A percentile compares a stretch with the other conserved stretches of the same genome.
Conservation (phyloP, 2,888 invertebrate species). For the Drosophila aldrichi region DNA sequence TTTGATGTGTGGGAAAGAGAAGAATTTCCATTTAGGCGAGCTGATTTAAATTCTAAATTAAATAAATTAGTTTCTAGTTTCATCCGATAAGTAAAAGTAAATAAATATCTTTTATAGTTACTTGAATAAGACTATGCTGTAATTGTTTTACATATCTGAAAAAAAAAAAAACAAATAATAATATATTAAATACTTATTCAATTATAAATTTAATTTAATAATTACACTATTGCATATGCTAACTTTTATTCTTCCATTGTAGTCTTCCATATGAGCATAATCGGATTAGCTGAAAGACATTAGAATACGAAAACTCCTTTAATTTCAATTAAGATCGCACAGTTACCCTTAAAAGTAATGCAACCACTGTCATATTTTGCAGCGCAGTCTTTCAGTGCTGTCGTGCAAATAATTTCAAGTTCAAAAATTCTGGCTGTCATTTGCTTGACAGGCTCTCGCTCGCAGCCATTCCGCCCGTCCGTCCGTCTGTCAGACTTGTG, state of each 20-base stretch:
- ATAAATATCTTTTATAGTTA: no score
- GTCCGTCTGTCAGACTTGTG: constrained; percentile 31
- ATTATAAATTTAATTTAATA: neutral
- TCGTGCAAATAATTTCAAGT: constrained; percentile 80
- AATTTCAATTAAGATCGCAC: constrained; percentile 13
- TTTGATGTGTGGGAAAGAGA: no score
- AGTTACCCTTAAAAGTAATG: constrained; percentile 47
- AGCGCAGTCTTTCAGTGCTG: constrained; percentile 40
- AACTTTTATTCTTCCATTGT: neutral
- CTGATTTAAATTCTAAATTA: neutral
- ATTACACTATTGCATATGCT: neutral
- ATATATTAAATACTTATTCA: neutral
- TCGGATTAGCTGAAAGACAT: constrained; percentile 22
- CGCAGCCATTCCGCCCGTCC: constrained; percentile 43
- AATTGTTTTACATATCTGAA: neutral
- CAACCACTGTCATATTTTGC: constrained; percentile 32
- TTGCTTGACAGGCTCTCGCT: constrained; percentile 25
- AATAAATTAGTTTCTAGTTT: neutral
- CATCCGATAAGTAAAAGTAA: no score
- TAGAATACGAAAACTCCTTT: neutral
- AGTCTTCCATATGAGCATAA: constrained; percentile 26
- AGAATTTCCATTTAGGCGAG: no score
- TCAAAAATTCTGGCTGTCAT: constrained; percentile 70
- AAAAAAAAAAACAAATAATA: neutral
- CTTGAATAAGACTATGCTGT: no score